Base-by-base conservation (phyloP, 2,888 invertebrate species). In the Theodoxus fluviatilis region DNA sequence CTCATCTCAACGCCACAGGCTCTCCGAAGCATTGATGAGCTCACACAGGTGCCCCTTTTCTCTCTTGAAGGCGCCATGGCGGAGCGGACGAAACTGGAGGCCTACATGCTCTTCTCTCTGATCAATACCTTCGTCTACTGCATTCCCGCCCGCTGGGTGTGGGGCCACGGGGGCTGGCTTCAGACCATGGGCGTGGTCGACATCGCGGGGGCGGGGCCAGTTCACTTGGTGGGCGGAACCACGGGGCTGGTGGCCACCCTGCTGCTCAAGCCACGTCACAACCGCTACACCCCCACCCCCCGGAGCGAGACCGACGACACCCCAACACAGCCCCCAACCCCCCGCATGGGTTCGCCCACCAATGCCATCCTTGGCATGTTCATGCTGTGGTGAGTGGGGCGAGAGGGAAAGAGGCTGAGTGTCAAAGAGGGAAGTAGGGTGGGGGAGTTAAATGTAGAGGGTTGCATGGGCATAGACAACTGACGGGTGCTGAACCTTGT, bases 121-220 rank as follows among this genome's bases (percentile, higher is more conserved):
- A 85, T 95, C 28, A 96, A 96, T 83, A 96, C 96, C 0, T 89
- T 93, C 2, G 93, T 96, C 9, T 96, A 96, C 88, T 95, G 96
- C 84, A 90, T 96, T 73, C 96, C 96, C 0, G 96, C 96, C 0
- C 81, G 82, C 68, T 86, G 85, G 85, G 74, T 84, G 4, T 84
- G 84, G 83, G 79, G 79, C 2, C 63, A 85, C 93, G 94, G 87
- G 94, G 95, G 95, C 1, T 96, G 95, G 95, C 92, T 95, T 43
- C 94, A 95, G 79, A 90, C 90, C 71, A 82, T 96, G 80, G 96
- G 96, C 0, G 94, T 92, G 0, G 94, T 96, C 0, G 96, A 96
- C 84, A 95, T 96, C 68, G 96, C 96, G 0, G 96, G 96, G 93
- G 94, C 83, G 7, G 83, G 83, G 52, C 81, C 83, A 9, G 96